Base-by-base conservation (phyloP, 2,113 vertebrate species). In the Ptilonorhynchus violaceus region DNA sequence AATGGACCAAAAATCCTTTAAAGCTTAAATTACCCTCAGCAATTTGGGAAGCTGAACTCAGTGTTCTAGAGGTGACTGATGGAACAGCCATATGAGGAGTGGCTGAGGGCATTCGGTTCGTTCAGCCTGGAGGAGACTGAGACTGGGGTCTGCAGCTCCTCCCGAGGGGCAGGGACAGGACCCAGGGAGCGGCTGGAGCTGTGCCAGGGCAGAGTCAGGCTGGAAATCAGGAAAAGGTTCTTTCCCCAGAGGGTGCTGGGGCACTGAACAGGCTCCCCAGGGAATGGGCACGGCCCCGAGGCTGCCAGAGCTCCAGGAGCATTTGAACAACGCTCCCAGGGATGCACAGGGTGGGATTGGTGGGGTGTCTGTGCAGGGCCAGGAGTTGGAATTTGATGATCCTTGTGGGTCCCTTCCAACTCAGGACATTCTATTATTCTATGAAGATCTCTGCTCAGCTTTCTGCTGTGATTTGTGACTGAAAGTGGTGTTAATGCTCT, bases 151-250 rank as follows among this genome's bases (percentile, higher is more conserved):
- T 67, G 52, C 52, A 58, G 62, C 44, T 67, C 19, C 35, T 75
- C 60, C 6, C 1, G 0, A 31, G 83, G 24, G 37, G 1, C 53
- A 18, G 52, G 25, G 17, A 7, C 53, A 68, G 53, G 5, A 44
- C 1, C 37, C 52, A 42, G 44, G 31, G 35, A 12, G 6, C 1
- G 0, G 25, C 62, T 86, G 72, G 7, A 22, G 72, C 72, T 50
- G 72, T 3, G 13, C 21, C 62, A 44, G 46, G 42, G 20, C 14
- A 37, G 55, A 20, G 2, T 21, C 6, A 46, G 72, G 33, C 3
- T 44, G 55, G 6, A 37, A 8, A 20, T 3, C 24, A 59, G 73
- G 19, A 15, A 1, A 52, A 44, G 46, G 27, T 3, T 59, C 53
- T 42, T 44, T 9, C 37, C 66, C 73, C 84, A 68, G 37, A 77